Evolutionary conservation across 2,797 vertebrate genomes (phyloP).

Genomic region (Anabas testudineus): DNA sequence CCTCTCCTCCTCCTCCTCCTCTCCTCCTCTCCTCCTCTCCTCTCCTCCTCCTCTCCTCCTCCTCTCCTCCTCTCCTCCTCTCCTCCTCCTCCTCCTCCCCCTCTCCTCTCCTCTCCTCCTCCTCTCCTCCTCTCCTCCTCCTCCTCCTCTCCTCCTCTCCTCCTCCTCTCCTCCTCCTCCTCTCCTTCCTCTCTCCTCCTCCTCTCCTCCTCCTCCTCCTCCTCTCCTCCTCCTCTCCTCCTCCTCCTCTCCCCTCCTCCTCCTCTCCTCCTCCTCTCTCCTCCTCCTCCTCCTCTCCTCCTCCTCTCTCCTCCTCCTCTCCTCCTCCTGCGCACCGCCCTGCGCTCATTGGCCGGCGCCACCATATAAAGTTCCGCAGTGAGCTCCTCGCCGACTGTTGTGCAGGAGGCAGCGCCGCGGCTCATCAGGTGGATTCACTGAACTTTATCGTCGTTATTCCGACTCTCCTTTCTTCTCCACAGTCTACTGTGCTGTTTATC

Average conservation of each 20-base stretch:
- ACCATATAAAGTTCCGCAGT: conserved; percentile 83
- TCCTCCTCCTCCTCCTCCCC: too few species aligned
- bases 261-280: too few species aligned
- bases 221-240: neutral
- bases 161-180: too few species aligned
- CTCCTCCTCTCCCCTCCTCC: too few species aligned
- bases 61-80: neutral
- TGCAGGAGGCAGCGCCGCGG: neutral
- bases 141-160: too few species aligned
- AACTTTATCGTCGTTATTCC: neutral
- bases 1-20: too few species aligned
- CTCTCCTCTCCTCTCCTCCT: conserved; percentile 14
- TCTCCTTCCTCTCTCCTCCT: neutral
- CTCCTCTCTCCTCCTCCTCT: neutral
- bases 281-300: too few species aligned
- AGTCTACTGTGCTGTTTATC: neutral
- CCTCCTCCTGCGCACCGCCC: conserved; percentile 19
- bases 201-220: too few species aligned
- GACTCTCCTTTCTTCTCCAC: neutral
- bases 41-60: too few species aligned
- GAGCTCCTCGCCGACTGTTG: conserved; percentile 24
- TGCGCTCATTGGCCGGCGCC: conserved; percentile 80
- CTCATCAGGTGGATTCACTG: conserved; percentile 8
- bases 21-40: too few species aligned
- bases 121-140: neutral